phyloP scores from a whole-genome alignment of 2,797 vertebrate species.

The Chaetophractus vellerosus region DNA sequence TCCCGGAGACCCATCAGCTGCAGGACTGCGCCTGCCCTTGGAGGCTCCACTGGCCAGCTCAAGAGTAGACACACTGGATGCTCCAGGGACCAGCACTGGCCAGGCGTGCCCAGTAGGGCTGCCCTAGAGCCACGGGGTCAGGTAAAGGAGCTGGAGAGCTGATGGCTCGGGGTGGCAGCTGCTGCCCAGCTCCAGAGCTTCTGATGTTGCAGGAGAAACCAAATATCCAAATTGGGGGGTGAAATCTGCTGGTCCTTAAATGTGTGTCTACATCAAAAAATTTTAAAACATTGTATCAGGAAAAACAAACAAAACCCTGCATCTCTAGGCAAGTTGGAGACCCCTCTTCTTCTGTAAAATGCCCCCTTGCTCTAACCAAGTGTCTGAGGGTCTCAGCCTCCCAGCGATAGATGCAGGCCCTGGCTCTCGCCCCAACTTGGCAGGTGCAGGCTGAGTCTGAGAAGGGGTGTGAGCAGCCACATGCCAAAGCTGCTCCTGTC shows the following conservation, averaged over 20 bases:
- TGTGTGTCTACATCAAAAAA: background rate
- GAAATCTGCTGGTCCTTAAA: background rate
- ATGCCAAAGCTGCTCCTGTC: background rate
- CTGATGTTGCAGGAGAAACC: background rate
- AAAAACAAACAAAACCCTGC: background rate
- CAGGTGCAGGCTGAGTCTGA: background rate
- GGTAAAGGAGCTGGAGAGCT: too few species aligned
- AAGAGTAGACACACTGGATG: background rate
- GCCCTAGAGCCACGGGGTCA: background rate
- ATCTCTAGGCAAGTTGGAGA: background rate
- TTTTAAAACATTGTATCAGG: rapidly evolving
- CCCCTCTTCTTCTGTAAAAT: background rate
- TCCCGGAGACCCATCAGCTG: rapidly evolving
- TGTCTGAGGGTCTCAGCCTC: too few species aligned
- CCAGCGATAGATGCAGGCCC: background rate
- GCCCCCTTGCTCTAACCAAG: background rate
- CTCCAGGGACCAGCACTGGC: background rate
- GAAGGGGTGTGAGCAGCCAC: background rate
- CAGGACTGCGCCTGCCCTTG: background rate
- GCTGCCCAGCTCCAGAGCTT: background rate
- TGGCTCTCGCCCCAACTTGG: rapidly evolving
- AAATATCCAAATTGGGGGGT: background rate
- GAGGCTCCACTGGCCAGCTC: background rate
- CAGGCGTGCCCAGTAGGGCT: background rate
- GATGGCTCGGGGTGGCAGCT: rapidly evolving